phyloP scores from a whole-genome alignment of 2,113 vertebrate species.

The Falco punctatus region DNA sequence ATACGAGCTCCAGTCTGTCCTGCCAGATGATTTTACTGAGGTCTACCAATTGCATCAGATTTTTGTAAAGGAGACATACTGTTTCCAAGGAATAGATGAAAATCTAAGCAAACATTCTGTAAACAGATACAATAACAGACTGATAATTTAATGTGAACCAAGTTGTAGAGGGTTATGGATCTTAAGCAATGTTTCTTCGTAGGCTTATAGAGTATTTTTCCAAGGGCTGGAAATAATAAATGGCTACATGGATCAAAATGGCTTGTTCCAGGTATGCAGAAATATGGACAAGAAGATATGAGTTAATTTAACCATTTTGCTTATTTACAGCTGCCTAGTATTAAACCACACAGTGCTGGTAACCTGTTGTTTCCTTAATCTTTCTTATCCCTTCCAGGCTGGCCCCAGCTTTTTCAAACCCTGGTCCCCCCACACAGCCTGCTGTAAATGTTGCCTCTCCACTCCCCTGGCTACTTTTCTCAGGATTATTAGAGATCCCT shows the following conservation, averaged over 20 bases:
- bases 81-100: not conserved
- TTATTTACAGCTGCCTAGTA: not conserved
- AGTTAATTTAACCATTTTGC: not conserved
- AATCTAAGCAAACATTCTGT: not conserved
- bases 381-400: not conserved
- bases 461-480: not conserved
- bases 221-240: not conserved
- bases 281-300: not conserved
- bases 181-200: not conserved
- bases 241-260: not conserved
- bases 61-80: not conserved
- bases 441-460: not conserved
- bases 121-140: not conserved
- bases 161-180: not conserved
- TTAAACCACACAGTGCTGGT: not conserved
- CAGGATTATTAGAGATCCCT: not conserved
- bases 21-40: not conserved
- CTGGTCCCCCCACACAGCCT: not conserved
- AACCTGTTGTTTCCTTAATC: not conserved
- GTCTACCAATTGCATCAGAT: not conserved
- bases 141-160: not conserved
- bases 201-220: not conserved
- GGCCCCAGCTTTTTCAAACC: not conserved
- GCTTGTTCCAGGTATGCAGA: not conserved
- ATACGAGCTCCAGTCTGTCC: not conserved